Base-by-base conservation (phyloP, 2,888 invertebrate species). In the Amaurobius ferox region DNA sequence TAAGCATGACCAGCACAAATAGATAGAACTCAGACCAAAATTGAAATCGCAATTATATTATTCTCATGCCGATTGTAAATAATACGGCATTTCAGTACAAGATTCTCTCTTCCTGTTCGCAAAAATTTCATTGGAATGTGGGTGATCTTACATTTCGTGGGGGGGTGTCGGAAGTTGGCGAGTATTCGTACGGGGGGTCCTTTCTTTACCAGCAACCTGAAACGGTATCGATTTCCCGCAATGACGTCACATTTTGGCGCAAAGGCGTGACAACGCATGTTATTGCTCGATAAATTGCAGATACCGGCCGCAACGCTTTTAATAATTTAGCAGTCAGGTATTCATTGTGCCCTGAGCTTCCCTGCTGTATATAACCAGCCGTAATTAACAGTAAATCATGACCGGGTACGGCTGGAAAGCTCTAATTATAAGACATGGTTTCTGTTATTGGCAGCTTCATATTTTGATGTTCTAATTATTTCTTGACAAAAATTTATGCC, bases 191-290 rank as follows among this genome's bases (percentile, higher is more conserved):
- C n/a, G 30, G 66, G 39, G 67, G 70, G 66, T 40, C 64, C 62
- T 76, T 77, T 64, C 83, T 83, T 77, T 35, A 44, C 28, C 55
- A 78, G 83, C 76, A 85, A 85, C 83, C 83, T 73, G 73, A 86
- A 78, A 78, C 85, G 40, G 72, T 86, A 86, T 86, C 85, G 85
- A 86, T 86, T 86, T 86, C 85, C 85, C 68, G 85, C 85, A 86
- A 79, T 86, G 85, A 86, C 85, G 85, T 86, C 85, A 86, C 78
- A 77, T 73, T 86, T 86, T 86, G 85, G 85, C 78, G 85, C 85
- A 86, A 86, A 79, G 85, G 85, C 85, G 85, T 86, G 85, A 86
- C 85, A 86, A 86, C 73, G 85, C 78, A 72, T 79, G 85, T 86
- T 86, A 86, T 86, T 79, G 73, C 85, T 73, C 85, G 85, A 86